Conservation (phyloP, 2,888 invertebrate species). For the Brenthis hecate region DNA sequence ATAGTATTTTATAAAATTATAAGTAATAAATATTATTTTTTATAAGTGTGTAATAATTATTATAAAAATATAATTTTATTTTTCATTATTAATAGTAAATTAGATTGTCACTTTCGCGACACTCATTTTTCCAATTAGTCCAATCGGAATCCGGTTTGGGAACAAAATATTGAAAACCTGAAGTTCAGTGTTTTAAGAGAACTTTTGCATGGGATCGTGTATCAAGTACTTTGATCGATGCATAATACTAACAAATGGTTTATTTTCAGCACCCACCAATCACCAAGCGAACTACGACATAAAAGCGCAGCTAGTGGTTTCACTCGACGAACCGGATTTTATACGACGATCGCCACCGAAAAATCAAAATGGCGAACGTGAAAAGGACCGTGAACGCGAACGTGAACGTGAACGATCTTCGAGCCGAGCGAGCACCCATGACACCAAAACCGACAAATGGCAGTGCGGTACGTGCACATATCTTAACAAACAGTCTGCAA, state of each 20-base stretch:
- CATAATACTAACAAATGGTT: background rate
- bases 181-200: no score
- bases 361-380: constrained; percentile 46
- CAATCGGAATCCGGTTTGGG: no score
- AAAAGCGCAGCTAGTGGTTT: constrained; percentile 72
- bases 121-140: no score
- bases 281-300: constrained; percentile 60
- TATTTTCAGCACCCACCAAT: constrained; percentile 45
- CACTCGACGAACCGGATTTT: constrained; percentile 69
- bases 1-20: no score
- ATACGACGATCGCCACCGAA: constrained; percentile 53
- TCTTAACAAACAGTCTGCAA: constrained; percentile 77
- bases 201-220: no score
- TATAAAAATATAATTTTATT: no score
- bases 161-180: no score
- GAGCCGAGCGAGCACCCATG: constrained; percentile 40
- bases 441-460: constrained; percentile 76
- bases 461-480: constrained; percentile 88
- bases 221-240: no score
- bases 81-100: no score
- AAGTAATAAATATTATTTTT: no score
- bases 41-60: no score
- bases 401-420: constrained; percentile 22
- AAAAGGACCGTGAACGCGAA: constrained; percentile 36
- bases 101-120: no score